phyloP scores from a whole-genome alignment of 2,113 vertebrate genomes.

The Malurus alboscapulatus region DNA sequence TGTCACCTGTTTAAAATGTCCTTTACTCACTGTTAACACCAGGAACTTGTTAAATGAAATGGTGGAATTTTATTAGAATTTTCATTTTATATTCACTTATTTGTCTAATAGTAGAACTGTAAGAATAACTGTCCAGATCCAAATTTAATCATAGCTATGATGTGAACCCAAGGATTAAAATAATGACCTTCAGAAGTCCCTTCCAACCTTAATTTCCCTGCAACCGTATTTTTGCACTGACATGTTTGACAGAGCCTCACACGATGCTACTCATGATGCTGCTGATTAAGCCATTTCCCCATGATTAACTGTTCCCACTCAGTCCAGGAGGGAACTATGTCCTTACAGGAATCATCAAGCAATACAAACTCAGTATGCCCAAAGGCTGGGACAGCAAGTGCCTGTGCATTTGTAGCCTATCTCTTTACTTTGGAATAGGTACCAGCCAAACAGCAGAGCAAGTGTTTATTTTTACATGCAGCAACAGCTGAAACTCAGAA shows the following conservation, averaged over 20 bases:
- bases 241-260: neutral
- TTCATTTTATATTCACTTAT: neutral
- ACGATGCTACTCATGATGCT: neutral
- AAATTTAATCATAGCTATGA: neutral
- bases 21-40: neutral
- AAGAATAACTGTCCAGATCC: neutral
- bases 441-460: neutral
- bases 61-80: neutral
- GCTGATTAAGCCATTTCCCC: neutral
- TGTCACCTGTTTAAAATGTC: neutral
- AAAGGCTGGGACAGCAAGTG: neutral
- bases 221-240: neutral
- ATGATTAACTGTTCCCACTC: conserved; percentile 1
- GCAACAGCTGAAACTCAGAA: neutral
- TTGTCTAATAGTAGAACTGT: neutral
- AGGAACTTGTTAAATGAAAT: neutral
- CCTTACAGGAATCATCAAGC: neutral
- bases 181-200: neutral
- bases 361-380: neutral
- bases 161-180: neutral
- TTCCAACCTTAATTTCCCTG: neutral
- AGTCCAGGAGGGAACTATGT: neutral
- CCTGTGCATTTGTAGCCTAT: neutral
- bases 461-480: neutral
- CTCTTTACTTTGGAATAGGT: neutral